A percentile compares a stretch with the other conserved stretches of the same genome.
phyloP scores from a whole-genome alignment of 2,888 invertebrate genomes.

The Corythucha ciliata region DNA sequence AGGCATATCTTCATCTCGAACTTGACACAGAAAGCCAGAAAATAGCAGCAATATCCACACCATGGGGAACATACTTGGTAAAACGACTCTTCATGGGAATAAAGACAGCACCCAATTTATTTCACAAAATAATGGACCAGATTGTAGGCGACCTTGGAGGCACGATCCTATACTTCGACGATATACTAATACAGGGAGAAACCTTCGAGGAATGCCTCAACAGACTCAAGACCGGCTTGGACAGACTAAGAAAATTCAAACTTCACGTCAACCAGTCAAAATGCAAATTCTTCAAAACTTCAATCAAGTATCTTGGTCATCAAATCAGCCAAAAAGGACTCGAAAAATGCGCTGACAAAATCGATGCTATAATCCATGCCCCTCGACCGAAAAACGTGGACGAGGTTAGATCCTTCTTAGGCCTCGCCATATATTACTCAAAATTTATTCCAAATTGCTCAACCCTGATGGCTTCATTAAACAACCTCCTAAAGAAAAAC shows the following conservation, averaged over 20 bases:
- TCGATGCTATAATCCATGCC: slow-evolving; percentile 28
- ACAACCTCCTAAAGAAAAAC: slow-evolving; percentile 33
- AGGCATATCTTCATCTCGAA: slow-evolving; percentile 22
- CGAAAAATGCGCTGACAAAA: slow-evolving; percentile 26
- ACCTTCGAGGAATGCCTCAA: slow-evolving; percentile 24
- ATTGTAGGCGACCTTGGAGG: slow-evolving; percentile 32
- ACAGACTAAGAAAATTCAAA: slow-evolving; percentile 25
- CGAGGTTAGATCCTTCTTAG: slow-evolving; percentile 37
- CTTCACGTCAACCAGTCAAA: slow-evolving; percentile 29
- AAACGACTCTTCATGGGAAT: slow-evolving; percentile 37
- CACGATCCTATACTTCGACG: slow-evolving; percentile 38
- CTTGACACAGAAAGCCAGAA: slow-evolving; percentile 18
- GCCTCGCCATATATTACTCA: slow-evolving; percentile 39
- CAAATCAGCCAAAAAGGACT: slow-evolving; percentile 24
- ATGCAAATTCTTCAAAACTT: slow-evolving; percentile 30
- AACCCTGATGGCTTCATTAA: slow-evolving; percentile 35
- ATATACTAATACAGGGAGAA: slow-evolving; percentile 35
- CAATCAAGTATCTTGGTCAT: slow-evolving; percentile 31
- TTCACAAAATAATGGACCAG: neutral
- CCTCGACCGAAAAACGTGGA: slow-evolving; percentile 34
- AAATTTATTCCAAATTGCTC: slow-evolving; percentile 38
- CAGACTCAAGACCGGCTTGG: slow-evolving; percentile 10
- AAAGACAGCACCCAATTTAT: neutral
- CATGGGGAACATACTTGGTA: slow-evolving; percentile 37
- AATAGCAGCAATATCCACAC: slow-evolving; percentile 28